Conservation (phyloP, 2,888 invertebrate species). For the Cephus sareptanus region DNA sequence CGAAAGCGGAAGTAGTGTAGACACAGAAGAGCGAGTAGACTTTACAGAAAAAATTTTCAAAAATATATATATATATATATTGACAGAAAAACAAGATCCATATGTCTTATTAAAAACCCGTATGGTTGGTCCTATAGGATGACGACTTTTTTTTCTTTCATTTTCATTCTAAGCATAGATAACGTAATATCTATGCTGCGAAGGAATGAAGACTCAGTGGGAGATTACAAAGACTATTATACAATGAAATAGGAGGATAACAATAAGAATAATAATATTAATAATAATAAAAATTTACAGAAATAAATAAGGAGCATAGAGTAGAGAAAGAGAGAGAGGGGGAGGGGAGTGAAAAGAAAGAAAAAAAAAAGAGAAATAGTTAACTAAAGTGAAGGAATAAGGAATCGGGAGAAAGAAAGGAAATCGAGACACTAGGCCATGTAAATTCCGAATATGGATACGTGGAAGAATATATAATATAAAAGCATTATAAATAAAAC, state of each 20-base stretch:
- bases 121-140: neutral
- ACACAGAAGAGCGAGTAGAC: neutral
- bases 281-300: neutral
- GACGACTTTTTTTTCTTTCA: neutral
- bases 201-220: neutral
- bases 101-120: neutral
- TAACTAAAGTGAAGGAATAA: neutral
- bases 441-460: neutral
- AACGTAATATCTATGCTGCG: neutral
- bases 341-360: neutral
- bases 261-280: neutral
- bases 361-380: neutral
- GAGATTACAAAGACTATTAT: slow-evolving; percentile 16
- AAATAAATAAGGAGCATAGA: neutral
- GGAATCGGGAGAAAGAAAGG: neutral
- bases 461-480: slow-evolving; percentile 38
- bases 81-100: neutral
- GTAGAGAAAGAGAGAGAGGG: no score
- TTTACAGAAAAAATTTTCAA: neutral
- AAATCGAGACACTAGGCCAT: neutral
- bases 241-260: slow-evolving; percentile 20
- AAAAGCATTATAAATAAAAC: slow-evolving; percentile 45
- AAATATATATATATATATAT: slow-evolving; percentile 1
- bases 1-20: slow-evolving; percentile 8
- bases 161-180: neutral